These are phyloP conservation scores for Porphyrio hochstetteri DNA, from an alignment of 2,113 vertebrate species.

Conservation along the genomic window DNA sequence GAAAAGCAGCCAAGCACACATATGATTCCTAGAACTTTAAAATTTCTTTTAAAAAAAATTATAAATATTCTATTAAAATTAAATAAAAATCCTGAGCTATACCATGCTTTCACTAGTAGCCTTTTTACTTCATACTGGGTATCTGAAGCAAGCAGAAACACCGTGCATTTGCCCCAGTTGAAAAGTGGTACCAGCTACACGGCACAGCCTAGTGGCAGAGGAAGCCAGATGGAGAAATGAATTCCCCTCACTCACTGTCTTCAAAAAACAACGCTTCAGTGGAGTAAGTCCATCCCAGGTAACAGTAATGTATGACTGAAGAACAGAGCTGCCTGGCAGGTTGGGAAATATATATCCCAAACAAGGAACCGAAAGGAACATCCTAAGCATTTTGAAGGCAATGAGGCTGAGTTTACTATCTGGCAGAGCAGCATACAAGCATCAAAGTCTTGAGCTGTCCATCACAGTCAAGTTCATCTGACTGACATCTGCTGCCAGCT, in stretches of 20 bases:
- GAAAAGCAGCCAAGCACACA: background rate
- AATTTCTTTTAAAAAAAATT: background rate
- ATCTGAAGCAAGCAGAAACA: background rate
- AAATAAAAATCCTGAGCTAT: background rate
- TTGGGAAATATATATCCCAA: background rate
- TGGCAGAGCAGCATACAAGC: background rate
- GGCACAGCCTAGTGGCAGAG: background rate
- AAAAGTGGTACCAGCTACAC: background rate
- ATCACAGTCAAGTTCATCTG: background rate
- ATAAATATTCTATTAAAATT: background rate
- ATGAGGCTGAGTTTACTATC: background rate
- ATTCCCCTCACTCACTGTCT: background rate
- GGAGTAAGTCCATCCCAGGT: background rate
- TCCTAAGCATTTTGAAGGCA: background rate
- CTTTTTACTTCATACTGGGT: background rate
- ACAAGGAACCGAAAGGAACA: accelerated
- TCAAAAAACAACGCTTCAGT: background rate
- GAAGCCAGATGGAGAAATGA: background rate
- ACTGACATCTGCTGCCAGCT: background rate
- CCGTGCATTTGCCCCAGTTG: background rate
- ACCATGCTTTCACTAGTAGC: no score
- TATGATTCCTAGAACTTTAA: background rate
- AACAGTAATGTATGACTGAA: background rate
- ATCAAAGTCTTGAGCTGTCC: background rate
- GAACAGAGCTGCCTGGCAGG: background rate